phyloP scores from a whole-genome alignment of 2,797 vertebrate genomes.

The Tympanoctomys barrerae region DNA sequence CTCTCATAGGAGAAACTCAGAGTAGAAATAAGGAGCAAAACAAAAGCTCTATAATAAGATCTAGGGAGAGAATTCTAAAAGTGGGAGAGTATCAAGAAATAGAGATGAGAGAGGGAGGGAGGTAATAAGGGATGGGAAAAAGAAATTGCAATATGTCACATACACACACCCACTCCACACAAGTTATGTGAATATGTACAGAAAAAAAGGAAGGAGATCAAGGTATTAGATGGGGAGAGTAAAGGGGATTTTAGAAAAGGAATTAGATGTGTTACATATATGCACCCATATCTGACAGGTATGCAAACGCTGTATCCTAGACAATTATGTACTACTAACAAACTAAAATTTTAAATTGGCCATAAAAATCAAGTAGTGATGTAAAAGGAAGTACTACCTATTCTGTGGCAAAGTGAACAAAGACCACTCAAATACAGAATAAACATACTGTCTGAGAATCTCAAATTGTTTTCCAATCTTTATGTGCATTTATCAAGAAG shows the following conservation, averaged over 20 bases:
- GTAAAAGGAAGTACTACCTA: constrained; percentile 3
- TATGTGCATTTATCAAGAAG: not conserved
- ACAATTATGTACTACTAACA: not conserved
- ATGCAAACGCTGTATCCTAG: no score
- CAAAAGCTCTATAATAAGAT: not conserved
- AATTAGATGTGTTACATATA: not conserved
- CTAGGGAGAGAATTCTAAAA: not conserved
- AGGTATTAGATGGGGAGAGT: not conserved
- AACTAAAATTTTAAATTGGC: not conserved
- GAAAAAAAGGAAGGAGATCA: not conserved
- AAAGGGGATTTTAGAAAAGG: not conserved
- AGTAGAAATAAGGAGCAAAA: not conserved
- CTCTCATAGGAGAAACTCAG: not conserved
- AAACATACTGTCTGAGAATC: not conserved
- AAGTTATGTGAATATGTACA: not conserved
- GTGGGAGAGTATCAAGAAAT: not conserved
- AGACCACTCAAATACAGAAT: not conserved
- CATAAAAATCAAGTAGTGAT: not conserved
- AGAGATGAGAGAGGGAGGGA: not conserved
- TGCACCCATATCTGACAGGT: not conserved
- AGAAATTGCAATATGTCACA: not conserved
- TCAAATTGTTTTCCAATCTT: not conserved
- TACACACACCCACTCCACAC: not conserved
- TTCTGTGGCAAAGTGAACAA: constrained; percentile 12
- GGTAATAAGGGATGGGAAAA: not conserved